phyloP scores from a whole-genome alignment of 2,888 invertebrate genomes.

The Polylopha cassiicola region DNA sequence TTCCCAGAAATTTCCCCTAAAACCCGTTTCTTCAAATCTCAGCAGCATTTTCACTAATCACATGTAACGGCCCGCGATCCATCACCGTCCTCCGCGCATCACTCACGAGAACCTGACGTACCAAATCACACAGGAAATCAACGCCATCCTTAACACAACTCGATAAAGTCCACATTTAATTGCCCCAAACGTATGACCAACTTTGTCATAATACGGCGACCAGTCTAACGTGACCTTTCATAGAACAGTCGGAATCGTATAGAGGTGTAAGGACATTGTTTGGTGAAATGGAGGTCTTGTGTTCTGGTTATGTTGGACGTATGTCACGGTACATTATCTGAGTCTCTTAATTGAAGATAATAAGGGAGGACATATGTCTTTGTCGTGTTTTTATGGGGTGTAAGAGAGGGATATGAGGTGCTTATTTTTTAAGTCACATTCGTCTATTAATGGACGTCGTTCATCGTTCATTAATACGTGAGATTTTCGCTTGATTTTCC shows the following conservation, averaged over 20 bases:
- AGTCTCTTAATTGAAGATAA: conserved; percentile 76
- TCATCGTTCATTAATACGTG: conserved; percentile 36
- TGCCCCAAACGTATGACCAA: conserved; percentile 24
- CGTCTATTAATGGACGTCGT: conserved; percentile 58
- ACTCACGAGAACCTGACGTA: conserved; percentile 50
- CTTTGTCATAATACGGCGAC: conserved; percentile 42
- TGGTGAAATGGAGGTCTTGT: conserved; percentile 31
- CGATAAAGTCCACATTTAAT: conserved; percentile 36
- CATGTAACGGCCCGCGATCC: conserved; percentile 57
- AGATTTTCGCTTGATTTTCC: conserved; percentile 19
- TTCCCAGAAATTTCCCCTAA: conserved; percentile 8
- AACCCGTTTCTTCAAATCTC: conserved; percentile 11
- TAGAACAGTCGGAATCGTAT: conserved; percentile 22
- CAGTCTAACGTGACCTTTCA: conserved; percentile 38
- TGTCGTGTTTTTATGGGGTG: conserved; percentile 73
- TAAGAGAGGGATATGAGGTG: conserved; percentile 55
- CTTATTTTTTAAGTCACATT: conserved; percentile 63
- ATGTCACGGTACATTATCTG: conserved; percentile 72
- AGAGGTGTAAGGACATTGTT: conserved; percentile 7
- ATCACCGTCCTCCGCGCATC: conserved; percentile 58
- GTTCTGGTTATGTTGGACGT: conserved; percentile 47
- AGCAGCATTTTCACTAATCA: conserved; percentile 56
- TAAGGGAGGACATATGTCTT: conserved; percentile 74
- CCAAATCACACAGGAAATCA: conserved; percentile 26
- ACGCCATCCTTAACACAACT: conserved; percentile 25